Evolutionary conservation across 1,140 invertebrate species (phyloP).

Genomic region (Agraylea sexmaculata): DNA sequence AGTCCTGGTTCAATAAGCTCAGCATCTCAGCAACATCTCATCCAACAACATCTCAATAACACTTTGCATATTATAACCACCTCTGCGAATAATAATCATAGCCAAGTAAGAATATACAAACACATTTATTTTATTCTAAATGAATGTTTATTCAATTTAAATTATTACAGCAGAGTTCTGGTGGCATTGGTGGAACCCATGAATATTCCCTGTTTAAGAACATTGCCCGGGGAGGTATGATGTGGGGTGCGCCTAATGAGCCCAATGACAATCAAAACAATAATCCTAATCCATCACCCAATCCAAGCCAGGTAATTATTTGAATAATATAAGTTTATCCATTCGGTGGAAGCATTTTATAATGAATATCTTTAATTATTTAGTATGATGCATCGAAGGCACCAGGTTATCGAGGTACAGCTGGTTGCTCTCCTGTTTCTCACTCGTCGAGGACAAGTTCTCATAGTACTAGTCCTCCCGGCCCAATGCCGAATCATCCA

Average conservation of each 20-base stretch:
- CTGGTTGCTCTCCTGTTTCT: constrained; percentile 59
- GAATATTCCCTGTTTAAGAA: constrained; percentile 76
- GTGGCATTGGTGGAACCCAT: constrained; percentile 28
- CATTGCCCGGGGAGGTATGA: constrained; percentile 47
- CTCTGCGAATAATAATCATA: no score
- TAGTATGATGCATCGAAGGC: constrained; percentile 71
- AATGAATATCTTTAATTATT: no score
- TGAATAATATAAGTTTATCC: constrained; percentile 1
- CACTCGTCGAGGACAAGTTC: constrained; percentile 41
- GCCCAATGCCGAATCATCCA: constrained; percentile 23
- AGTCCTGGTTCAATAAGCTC: no score
- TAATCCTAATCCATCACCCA: constrained; percentile 40
- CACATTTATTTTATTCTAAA: no score
- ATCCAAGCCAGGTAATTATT: constrained; percentile 32
- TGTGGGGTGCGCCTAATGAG: constrained; percentile 53
- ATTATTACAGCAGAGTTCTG: constrained; percentile 1
- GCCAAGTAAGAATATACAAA: no score
- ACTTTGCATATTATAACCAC: no score
- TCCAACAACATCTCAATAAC: no score
- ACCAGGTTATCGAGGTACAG: constrained; percentile 60
- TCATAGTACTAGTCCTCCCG: constrained; percentile 38
- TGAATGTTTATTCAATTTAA: constrained; percentile 4
- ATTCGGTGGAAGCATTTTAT: constrained; percentile 43
- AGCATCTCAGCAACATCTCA: no score
- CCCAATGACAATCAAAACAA: constrained; percentile 42